Evolutionary conservation across 2,113 vertebrate genomes (phyloP), one percentile per base, ranked within the genome.

Genomic region (Tichodroma muraria): DNA sequence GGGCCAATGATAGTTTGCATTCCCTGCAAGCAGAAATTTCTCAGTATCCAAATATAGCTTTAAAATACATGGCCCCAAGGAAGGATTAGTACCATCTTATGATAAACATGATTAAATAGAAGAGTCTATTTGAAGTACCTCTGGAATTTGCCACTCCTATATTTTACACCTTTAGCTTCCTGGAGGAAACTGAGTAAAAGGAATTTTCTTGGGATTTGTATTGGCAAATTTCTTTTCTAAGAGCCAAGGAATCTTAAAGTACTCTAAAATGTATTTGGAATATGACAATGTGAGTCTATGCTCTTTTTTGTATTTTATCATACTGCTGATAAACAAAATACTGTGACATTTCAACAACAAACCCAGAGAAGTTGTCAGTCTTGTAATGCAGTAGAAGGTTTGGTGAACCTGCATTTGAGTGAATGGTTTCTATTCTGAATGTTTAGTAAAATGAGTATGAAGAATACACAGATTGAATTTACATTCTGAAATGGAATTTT

Each of bases 111-210:
- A 88, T 94, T 80, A 90, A 94, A 85, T 78, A 90, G 77, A 89
- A 92, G 80, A 64, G 82, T 88, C 71, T 93, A 66, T 90, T 96
- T 97, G 91, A 97, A 95, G 90, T 95, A 95, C 38, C 60, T 85
- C 49, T 96, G 95, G 95, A 89, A 94, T 97, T 79, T 96, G 88
- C 94, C 89, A 92, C 91, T 90, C 95, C 83, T 92, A 27, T 94
- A 52, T 92, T 93, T 94, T 69, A 82, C 63, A 90, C 61, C 69
- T 88, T 78, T 53, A 94, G 54, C 71, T 83, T 83, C 52, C 52
- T 60, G 44, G 35, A 93, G 50, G 30, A 93, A 94, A 73, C 27
- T 25, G 10, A 81, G 52, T 30, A 40, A 88, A 93, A 82, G 38
- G 61, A 79, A 61, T 94, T 94, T 85, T 85, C 17, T 33, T 40